A percentile compares a stretch with the other conserved stretches of the same genome.
Conservation (phyloP, 2,113 vertebrate genomes). For the Chamaea fasciata region DNA sequence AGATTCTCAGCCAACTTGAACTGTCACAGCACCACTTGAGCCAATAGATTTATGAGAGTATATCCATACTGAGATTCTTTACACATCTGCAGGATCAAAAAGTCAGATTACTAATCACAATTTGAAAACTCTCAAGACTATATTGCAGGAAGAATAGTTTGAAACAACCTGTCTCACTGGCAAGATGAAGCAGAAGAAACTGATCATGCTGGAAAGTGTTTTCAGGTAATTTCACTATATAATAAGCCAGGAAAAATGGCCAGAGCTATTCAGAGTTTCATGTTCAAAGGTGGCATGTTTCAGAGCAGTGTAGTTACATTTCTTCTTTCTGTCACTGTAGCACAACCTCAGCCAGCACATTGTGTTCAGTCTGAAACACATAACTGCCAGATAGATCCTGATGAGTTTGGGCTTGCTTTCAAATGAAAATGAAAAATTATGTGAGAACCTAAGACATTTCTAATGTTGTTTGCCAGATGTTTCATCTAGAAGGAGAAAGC, state of each 20-base stretch:
- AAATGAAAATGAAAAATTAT: background rate
- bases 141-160: background rate
- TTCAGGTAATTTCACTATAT: background rate
- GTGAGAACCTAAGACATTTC: background rate
- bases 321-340: constrained; percentile 6
- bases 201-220: background rate
- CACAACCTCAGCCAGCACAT: background rate
- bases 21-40: background rate
- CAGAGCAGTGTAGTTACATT: background rate
- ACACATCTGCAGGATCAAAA: background rate
- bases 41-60: background rate
- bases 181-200: background rate
- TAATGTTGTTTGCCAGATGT: background rate
- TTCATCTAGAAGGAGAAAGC: background rate
- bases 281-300: background rate
- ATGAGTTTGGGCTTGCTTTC: background rate
- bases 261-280: background rate
- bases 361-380: background rate
- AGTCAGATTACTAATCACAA: background rate
- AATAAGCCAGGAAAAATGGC: background rate
- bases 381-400: constrained; percentile 17
- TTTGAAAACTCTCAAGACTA: background rate
- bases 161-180: background rate
- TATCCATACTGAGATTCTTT: background rate
- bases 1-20: background rate